Percentiles rank a stretch among this genome's conserved stretches.
These are phyloP conservation scores for Odobenus rosmarus DNA, from an alignment of 2,113 vertebrate genomes.

Conservation along the genomic window DNA sequence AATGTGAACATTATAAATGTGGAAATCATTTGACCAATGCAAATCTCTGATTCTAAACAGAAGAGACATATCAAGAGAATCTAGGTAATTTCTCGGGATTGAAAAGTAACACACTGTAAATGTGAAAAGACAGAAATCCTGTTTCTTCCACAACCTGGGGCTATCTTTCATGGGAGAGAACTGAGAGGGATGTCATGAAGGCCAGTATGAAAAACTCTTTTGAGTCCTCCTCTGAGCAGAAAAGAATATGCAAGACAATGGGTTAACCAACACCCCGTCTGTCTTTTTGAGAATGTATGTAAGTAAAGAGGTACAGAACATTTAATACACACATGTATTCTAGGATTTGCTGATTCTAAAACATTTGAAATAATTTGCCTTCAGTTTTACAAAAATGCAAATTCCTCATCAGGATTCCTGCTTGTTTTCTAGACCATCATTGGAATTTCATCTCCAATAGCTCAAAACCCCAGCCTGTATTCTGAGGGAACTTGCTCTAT, in stretches of 20 bases:
- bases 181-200: no score
- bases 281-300: neutral
- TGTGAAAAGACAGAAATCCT: neutral
- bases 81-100: neutral
- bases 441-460: neutral
- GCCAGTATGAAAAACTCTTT: neutral
- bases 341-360: neutral
- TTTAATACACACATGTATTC: neutral
- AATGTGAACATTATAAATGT: no score
- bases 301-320: neutral
- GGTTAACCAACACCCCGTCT: neutral
- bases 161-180: neutral
- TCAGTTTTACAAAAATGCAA: neutral
- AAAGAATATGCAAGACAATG: neutral
- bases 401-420: neutral
- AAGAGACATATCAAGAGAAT: neutral
- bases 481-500: neutral
- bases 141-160: neutral
- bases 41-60: no score
- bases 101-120: neutral
- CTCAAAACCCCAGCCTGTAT: neutral
- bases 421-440: neutral
- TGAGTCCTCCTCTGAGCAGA: neutral
- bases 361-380: neutral
- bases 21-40: no score